Conservation (phyloP, 2,113 vertebrate genomes). For the Heterochromis multidens region DNA sequence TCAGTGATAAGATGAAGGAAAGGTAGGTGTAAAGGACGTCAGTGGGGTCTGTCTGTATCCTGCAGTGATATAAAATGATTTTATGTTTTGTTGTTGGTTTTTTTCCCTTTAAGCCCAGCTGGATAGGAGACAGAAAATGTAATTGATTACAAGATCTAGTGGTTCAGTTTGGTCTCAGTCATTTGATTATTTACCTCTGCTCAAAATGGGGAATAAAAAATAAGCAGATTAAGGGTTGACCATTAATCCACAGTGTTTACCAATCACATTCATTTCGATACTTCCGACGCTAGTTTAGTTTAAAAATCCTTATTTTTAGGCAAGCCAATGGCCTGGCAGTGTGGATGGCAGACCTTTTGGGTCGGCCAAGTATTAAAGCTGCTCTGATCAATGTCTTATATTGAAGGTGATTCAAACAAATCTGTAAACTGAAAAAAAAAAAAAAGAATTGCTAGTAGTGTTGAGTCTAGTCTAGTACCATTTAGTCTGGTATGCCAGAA, state of each 20-base stretch:
- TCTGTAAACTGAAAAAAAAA: background rate
- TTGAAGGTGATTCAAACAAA: background rate
- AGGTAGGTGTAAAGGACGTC: background rate
- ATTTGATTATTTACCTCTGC: constrained; percentile 23
- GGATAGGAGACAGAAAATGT: constrained; percentile 29
- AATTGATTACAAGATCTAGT: constrained; percentile 43
- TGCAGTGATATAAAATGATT: background rate
- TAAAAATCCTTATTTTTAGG: background rate
- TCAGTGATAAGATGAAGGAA: constrained; percentile 8
- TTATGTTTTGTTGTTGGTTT: background rate
- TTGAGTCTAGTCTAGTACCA: background rate
- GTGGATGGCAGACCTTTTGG: background rate
- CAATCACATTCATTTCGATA: constrained; percentile 36
- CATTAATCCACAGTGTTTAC: constrained; percentile 31
- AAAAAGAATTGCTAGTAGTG: background rate
- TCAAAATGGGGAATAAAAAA: constrained; percentile 23
- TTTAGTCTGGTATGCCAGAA: background rate
- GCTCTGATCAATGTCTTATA: background rate
- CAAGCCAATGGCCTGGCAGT: background rate
- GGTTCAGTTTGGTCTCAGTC: constrained; percentile 15
- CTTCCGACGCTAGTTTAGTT: background rate
- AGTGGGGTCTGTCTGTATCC: background rate
- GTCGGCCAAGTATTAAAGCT: background rate
- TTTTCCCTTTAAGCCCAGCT: background rate
- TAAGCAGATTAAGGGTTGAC: constrained; percentile 40